These are phyloP conservation scores for Hydroisotoma schaefferi DNA, from an alignment of 2,888 invertebrate genomes.

Conservation along the genomic window DNA sequence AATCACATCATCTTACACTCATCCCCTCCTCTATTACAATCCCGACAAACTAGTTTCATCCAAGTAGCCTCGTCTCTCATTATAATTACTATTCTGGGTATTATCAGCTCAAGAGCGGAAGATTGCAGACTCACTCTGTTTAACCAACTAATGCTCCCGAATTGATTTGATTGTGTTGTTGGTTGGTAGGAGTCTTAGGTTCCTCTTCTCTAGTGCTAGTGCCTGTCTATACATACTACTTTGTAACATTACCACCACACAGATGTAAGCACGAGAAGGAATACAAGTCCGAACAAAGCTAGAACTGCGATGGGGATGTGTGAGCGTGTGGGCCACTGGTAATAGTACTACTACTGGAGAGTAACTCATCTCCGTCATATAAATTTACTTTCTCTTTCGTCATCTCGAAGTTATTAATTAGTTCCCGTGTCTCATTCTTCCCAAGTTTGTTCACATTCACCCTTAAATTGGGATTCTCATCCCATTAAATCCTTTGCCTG, in stretches of 20 bases:
- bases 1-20: background rate
- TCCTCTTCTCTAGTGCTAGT: too few relatives aligned
- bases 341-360: too few relatives aligned
- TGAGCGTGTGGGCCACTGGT: too few relatives aligned
- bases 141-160: background rate
- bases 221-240: too few relatives aligned
- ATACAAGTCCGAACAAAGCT: background rate
- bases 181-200: too few relatives aligned
- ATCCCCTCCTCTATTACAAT: background rate
- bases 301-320: too few relatives aligned
- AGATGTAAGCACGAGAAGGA: too few relatives aligned
- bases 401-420: slow-evolving; percentile 24
- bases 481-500: slow-evolving; percentile 22
- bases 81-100: background rate
- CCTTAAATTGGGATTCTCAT: slow-evolving; percentile 26
- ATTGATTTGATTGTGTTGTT: too few relatives aligned
- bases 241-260: too few relatives aligned
- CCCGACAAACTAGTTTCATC: too few relatives aligned
- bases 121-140: background rate
- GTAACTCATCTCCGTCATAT: slow-evolving; percentile 1
- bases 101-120: background rate
- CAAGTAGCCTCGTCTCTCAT: background rate
- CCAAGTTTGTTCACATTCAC: slow-evolving; percentile 14
- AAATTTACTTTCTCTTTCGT: slow-evolving; percentile 3
- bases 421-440: slow-evolving; percentile 24